Evolutionary conservation across 2,797 vertebrate species (phyloP).

Genomic region (Diplodus sargus): DNA sequence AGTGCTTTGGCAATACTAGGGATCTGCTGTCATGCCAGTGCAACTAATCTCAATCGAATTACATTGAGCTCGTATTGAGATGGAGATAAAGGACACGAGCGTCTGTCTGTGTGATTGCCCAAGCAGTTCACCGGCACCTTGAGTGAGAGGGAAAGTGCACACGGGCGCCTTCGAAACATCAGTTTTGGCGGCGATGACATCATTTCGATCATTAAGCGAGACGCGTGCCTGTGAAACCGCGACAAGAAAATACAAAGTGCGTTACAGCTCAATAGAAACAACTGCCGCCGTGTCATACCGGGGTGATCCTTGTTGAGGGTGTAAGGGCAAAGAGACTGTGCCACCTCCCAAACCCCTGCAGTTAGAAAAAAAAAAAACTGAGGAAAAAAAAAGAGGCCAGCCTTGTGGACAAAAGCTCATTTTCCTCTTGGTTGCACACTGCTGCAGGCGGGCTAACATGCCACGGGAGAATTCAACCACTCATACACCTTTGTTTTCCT

Average conservation of each 20-base stretch:
- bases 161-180: constrained; percentile 2
- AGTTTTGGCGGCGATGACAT: constrained; percentile 20
- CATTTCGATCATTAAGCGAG: constrained; percentile 41
- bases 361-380: constrained; percentile 68
- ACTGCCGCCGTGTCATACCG: constrained; percentile 45
- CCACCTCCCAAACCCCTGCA: constrained; percentile 72
- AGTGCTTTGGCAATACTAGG: constrained; percentile 87
- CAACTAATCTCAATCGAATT: constrained; percentile 87
- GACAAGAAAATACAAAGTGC: constrained; percentile 18
- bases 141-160: constrained; percentile 4
- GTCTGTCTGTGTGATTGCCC: constrained; percentile 66
- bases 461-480: constrained; percentile 80
- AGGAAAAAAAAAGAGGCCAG: constrained; percentile 68
- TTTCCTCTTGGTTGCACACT: constrained; percentile 85
- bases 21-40: constrained; percentile 86
- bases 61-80: constrained; percentile 83
- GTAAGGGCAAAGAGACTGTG: constrained; percentile 64
- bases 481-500: constrained; percentile 82
- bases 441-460: constrained; percentile 80
- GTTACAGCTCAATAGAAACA: constrained; percentile 41
- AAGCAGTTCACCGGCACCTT: constrained; percentile 44
- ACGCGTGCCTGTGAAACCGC: constrained; percentile 24
- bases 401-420: constrained; percentile 84
- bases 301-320: constrained; percentile 68
- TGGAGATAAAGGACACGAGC: constrained; percentile 75